Evolutionary conservation across 2,888 invertebrate genomes (phyloP).

Genomic region (Erebia epiphron): DNA sequence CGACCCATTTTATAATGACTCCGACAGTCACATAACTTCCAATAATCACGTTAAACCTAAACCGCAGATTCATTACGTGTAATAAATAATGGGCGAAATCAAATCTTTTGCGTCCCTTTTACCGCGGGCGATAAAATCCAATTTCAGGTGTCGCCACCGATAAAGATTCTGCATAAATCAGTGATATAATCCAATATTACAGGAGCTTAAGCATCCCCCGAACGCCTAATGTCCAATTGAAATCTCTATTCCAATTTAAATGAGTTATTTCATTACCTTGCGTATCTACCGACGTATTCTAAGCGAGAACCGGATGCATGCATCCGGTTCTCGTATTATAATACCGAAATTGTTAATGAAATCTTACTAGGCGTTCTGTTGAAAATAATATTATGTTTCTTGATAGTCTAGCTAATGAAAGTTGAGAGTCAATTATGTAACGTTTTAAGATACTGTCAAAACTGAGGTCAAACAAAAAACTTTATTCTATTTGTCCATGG

Average conservation of each 20-base stretch:
- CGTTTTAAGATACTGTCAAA: too few relatives aligned
- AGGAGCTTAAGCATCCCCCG: conserved; percentile 63
- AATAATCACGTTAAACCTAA: conserved; percentile 14
- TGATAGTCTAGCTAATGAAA: background rate
- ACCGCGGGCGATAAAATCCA: conserved; percentile 68
- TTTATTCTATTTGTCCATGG: too few relatives aligned
- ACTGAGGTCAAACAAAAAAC: too few relatives aligned
- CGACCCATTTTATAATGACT: background rate
- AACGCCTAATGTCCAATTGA: conserved; percentile 76
- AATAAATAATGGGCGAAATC: conserved; percentile 27
- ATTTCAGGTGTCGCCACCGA: conserved; percentile 74
- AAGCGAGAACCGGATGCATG: conserved; percentile 64
- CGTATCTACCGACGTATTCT: conserved; percentile 58
- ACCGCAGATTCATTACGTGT: conserved; percentile 7
- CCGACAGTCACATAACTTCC: background rate
- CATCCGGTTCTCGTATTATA: too few relatives aligned
- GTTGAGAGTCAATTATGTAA: background rate
- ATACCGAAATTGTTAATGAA: conserved; percentile 77
- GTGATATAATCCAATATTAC: conserved; percentile 78
- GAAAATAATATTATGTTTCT: background rate
- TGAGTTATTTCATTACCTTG: conserved; percentile 80
- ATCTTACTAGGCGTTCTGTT: conserved; percentile 66
- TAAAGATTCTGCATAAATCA: conserved; percentile 82
- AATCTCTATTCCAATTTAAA: conserved; percentile 80
- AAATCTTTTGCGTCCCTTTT: conserved; percentile 37